Conservation (phyloP, 2,888 invertebrate genomes). For the Chironomus tentans region DNA sequence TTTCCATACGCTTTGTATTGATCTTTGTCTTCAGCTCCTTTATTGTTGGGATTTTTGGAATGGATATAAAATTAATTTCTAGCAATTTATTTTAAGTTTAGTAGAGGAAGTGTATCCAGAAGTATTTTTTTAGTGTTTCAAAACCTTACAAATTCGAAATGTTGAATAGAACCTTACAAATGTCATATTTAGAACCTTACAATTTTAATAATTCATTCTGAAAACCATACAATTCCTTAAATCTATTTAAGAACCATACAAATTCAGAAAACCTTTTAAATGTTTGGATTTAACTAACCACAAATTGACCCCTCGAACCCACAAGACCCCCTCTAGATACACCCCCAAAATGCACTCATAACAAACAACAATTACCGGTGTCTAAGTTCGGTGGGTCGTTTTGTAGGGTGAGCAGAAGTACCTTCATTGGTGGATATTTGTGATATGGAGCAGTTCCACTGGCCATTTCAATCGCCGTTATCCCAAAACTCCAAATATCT, state of each 20-base stretch:
- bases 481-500: slow-evolving; percentile 67
- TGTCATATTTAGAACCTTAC: too few species aligned
- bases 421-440: slow-evolving; percentile 98
- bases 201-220: too few species aligned
- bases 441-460: slow-evolving; percentile 98
- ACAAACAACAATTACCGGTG: slow-evolving; percentile 46
- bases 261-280: too few species aligned
- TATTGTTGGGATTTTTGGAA: not conserved
- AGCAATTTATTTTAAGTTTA: slow-evolving; percentile 26
- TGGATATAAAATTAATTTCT: slow-evolving; percentile 34
- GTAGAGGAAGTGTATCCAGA: too few species aligned
- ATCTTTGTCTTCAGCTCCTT: slow-evolving; percentile 83
- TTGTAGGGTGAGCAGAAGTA: slow-evolving; percentile 94
- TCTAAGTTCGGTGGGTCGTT: slow-evolving; percentile 97
- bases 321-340: too few species aligned
- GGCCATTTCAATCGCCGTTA: slow-evolving; percentile 95
- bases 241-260: too few species aligned
- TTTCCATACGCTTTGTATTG: slow-evolving; percentile 97
- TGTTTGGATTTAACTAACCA: too few species aligned
- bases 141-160: too few species aligned
- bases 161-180: too few species aligned
- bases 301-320: too few species aligned
- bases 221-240: too few species aligned
- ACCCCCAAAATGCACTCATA: slow-evolving; percentile 33
- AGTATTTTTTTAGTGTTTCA: too few species aligned